Base-by-base conservation (phyloP, 2,888 invertebrate species). In the Eilema griseolum region DNA sequence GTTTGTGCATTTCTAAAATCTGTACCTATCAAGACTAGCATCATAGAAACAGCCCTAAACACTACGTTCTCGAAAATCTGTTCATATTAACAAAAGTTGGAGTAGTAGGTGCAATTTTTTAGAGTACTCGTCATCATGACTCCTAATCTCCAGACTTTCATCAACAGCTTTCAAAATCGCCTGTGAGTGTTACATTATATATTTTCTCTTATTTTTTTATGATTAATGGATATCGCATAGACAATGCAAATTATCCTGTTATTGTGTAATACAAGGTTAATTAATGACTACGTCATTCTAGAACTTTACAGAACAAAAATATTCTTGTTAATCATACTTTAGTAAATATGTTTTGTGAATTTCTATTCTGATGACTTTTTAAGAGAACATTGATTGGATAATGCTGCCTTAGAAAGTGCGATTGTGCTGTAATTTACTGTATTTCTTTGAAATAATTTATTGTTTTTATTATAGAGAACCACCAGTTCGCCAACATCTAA, bases 401-500 rank as follows among this genome's bases (percentile, higher is more conserved):
- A 20, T 46, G 20, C 46, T 46, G 5, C 46, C 7, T 33, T 56
- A 7, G 7, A 24, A 31, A 65, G 12, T 28, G 3, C 8, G 16
- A 3, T 7, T 24, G 28, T 16, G 8, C 2, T 11, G 10, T 16
- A 14, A 61, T n/a, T 61, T 23, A n/a, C 16, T 46, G 24, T 28
- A n/a, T 23, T 52, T 5, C 28, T 31, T 24, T 56, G 8, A 23
- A 24, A 59, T 33, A 11, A 1, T 52, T 4, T 24, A 24, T n/a
- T 52, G 37, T 41, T 31, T 69, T 64, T 57, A n/a, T 64, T 69
- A 70, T 89, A 99, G 99, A 90, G 99, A 99, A 92, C 96, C 97
- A 46, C 97, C 97, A 80, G 98, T 99, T 56, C 97, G 98, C 81
- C 96, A 97, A 85, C 99, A 99, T 95, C 96, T 99, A 86, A 98